These are phyloP conservation scores for Halcyon smyrnensis DNA, from an alignment of 2,797 vertebrate species.

Conservation along the genomic window DNA sequence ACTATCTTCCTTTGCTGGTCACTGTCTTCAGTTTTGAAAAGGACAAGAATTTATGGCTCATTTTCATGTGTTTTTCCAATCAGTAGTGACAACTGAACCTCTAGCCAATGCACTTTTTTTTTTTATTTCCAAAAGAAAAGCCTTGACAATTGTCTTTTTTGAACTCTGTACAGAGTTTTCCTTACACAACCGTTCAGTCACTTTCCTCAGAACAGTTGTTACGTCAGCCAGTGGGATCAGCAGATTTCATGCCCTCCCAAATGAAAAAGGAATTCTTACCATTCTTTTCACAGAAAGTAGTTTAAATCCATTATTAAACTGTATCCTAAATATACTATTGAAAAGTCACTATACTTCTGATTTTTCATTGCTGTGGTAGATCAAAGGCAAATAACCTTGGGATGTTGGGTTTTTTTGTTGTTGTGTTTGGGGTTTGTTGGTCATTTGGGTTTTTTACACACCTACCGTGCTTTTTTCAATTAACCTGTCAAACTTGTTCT, in stretches of 20 bases:
- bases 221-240: background rate
- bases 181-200: background rate
- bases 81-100: background rate
- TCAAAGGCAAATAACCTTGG: background rate
- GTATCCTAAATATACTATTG: background rate
- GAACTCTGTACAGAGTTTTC: background rate
- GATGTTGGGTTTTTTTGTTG: background rate
- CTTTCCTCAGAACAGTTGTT: background rate
- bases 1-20: background rate
- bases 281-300: background rate
- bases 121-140: background rate
- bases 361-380: background rate
- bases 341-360: background rate
- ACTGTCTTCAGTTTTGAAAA: background rate
- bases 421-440: background rate
- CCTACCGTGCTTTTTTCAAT: background rate
- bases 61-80: conserved; percentile 9
- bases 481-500: background rate
- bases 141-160: background rate
- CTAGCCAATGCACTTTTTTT: background rate
- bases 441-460: background rate
- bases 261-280: background rate
- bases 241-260: background rate
- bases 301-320: background rate
- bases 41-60: background rate